Conservation (phyloP, 1,140 invertebrate species). For the Wiebesia pumilae region DNA sequence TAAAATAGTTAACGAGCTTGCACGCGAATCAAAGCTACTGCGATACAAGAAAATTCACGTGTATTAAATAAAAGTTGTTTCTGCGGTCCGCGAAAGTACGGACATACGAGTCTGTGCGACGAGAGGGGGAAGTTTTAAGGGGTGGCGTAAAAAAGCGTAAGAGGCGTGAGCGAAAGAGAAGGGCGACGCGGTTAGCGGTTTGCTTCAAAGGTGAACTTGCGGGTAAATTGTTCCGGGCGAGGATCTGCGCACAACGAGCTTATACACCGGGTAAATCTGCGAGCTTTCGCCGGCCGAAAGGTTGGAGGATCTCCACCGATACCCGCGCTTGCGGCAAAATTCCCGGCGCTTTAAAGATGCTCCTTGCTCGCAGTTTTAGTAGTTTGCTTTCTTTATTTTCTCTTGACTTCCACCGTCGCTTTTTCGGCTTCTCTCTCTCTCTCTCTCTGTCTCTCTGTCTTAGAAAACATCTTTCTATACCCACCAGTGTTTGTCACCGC, state of each 20-base stretch:
- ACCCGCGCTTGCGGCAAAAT: not conserved
- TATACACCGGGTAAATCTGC: not conserved
- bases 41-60: not conserved
- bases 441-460: too few relatives aligned
- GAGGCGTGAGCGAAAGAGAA: too few relatives aligned
- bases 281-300: not conserved
- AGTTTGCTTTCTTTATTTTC: too few relatives aligned
- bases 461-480: too few relatives aligned
- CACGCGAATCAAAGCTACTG: not conserved
- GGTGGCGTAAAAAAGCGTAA: not conserved
- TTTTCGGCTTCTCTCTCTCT: too few relatives aligned
- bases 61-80: slow-evolving; percentile 31
- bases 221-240: not conserved
- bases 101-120: not conserved
- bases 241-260: not conserved
- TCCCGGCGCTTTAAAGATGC: not conserved
- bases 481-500: too few relatives aligned
- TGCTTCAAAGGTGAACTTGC: slow-evolving; percentile 32
- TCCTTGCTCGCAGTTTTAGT: not conserved
- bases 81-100: not conserved
- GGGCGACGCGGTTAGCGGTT: not conserved
- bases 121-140: not conserved
- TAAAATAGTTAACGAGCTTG: slow-evolving; percentile 10
- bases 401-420: too few relatives aligned
- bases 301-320: not conserved